These are phyloP conservation scores for Choristoneura rosaceana DNA, from an alignment of 2,888 invertebrate species.

Conservation along the genomic window DNA sequence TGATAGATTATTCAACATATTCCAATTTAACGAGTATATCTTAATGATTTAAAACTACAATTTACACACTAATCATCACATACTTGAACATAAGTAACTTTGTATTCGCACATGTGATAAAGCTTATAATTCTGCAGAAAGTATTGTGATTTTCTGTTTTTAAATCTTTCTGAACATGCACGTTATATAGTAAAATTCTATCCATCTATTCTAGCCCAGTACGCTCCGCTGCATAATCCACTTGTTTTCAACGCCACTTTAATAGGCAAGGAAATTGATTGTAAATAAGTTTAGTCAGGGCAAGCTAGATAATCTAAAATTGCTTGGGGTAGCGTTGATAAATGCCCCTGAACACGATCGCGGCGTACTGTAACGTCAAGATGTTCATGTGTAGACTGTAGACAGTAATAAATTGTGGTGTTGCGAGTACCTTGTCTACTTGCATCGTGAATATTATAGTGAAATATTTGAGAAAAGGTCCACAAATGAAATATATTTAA, in stretches of 20 bases:
- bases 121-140: too few relatives aligned
- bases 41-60: too few relatives aligned
- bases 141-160: too few relatives aligned
- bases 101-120: too few relatives aligned
- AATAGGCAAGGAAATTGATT: constrained; percentile 63
- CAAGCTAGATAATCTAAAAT: constrained; percentile 60
- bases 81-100: too few relatives aligned
- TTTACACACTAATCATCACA: too few relatives aligned
- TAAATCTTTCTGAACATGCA: not conserved
- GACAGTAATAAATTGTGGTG: constrained; percentile 34
- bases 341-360: constrained; percentile 39
- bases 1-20: too few relatives aligned
- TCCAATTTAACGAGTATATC: too few relatives aligned
- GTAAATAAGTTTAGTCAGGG: constrained; percentile 60
- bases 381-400: constrained; percentile 27
- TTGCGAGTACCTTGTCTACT: constrained; percentile 18
- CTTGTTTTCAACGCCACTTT: constrained; percentile 48
- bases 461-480: not conserved
- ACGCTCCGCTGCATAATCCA: constrained; percentile 45
- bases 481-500: too few relatives aligned
- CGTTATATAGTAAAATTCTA: constrained; percentile 4
- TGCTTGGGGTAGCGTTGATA: constrained; percentile 49
- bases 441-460: not conserved
- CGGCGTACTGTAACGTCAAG: constrained; percentile 23
- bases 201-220: constrained; percentile 8